Evolutionary conservation across 2,113 vertebrate species (phyloP).

Genomic region (Gallinago jamesoni): DNA sequence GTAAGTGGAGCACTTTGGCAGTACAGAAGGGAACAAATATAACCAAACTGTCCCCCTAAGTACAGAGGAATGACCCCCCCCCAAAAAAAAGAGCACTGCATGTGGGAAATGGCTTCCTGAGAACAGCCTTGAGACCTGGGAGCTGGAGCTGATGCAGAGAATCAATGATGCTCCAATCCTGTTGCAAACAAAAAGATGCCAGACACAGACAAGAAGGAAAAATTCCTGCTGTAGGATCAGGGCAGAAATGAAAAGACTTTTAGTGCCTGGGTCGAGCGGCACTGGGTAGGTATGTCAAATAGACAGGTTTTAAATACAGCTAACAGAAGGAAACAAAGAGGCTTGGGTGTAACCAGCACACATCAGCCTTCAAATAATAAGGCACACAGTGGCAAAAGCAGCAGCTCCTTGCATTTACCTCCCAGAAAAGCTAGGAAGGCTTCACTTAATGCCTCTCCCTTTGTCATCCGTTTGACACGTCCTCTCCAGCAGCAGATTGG

Average conservation of each 20-base stretch:
- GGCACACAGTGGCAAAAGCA: not conserved
- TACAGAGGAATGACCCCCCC: not conserved
- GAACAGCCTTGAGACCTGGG: not conserved
- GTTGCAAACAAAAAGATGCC: not conserved
- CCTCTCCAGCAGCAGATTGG: not conserved
- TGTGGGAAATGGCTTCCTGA: not conserved
- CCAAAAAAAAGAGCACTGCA: not conserved
- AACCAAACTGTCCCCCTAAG: not conserved
- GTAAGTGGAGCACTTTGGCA: not conserved
- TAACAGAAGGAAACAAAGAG: not conserved
- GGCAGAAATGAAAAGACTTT: not conserved
- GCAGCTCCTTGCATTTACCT: not conserved
- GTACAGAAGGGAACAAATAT: not conserved
- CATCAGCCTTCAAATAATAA: not conserved
- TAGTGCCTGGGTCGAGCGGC: not conserved
- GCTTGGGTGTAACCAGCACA: not conserved
- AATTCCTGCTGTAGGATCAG: not conserved
- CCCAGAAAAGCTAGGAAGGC: not conserved
- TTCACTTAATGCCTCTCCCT: not conserved
- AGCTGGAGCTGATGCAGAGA: fast-evolving
- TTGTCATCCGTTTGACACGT: not conserved
- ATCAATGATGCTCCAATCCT: not conserved
- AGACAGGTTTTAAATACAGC: not conserved
- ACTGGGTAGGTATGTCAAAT: not conserved
- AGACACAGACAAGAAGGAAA: not conserved